Base-by-base conservation (phyloP, 2,888 invertebrate genomes). In the Caenorhabditis zanzibari region DNA sequence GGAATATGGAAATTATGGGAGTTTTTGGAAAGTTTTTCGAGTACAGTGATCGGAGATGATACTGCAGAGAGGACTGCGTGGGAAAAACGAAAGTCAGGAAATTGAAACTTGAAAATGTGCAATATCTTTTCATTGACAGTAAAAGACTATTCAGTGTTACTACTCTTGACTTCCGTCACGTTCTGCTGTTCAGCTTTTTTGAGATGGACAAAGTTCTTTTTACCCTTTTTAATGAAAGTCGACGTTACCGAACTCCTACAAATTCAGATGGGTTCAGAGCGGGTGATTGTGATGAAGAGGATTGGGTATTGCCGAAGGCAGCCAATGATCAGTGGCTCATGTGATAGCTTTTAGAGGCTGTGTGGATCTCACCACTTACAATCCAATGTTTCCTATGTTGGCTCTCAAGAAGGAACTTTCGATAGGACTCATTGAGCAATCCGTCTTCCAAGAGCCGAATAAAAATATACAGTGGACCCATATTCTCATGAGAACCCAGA, bases 181-280 rank as follows among this genome's bases (percentile, higher is more conserved):
- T 76, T n/a, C 32, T 76, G 0, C n/a, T 76, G 49, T 76, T 76
- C 68, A 76, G 68, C n/a, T 2, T 68, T 44, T 38, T 64, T 32
- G 44, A 74, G 28, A 16, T 19, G 7, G 28, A 63, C 26, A 14
- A 59, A n/a, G 2, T 16, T 0, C 28, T 16, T 9, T 2, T 32
- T 1, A 63, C 16, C 16, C 9, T 74, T 0, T 52, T 74, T 56
- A 59, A 68, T 16, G 68, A 68, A n/a, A n/a, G n/a, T n/a, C n/a
- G n/a, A n/a, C n/a, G n/a, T n/a, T 5, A 68, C 59, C 9, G 12
- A 19, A 10, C 52, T 12, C 38, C 10, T 2, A 12, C 9, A 12
- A 12, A 38, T 12, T 2, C 38, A 6, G 32, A 32, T 32, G 38
- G 6, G 10, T 3, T 12, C 2, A 26, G 19, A 10, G 22, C n/a